Evolutionary conservation across 1,140 invertebrate genomes (phyloP).

Genomic region (Drosophila ercepeae): DNA sequence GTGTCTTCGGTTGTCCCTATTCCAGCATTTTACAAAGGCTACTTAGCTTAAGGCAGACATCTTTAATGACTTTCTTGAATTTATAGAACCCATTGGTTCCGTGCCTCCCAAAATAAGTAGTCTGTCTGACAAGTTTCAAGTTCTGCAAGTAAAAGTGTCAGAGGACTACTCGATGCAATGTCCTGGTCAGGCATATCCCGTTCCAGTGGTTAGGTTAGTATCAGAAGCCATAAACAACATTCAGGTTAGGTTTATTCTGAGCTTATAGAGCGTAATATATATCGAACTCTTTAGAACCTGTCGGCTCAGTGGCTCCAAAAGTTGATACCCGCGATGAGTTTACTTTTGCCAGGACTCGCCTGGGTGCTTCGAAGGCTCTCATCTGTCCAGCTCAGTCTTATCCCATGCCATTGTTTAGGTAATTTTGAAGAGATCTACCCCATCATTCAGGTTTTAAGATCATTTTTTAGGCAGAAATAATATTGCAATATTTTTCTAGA

Average conservation of each 20-base stretch:
- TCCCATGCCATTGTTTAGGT: slow-evolving; percentile 87
- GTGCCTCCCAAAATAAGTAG: slow-evolving; percentile 88
- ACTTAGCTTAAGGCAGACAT: neutral
- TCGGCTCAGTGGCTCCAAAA: slow-evolving; percentile 89
- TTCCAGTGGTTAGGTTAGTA: slow-evolving; percentile 87
- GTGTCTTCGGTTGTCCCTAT: neutral
- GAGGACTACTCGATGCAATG: slow-evolving; percentile 87
- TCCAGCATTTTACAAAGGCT: neutral
- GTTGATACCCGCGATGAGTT: slow-evolving; percentile 85
- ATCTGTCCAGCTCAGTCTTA: slow-evolving; percentile 88
- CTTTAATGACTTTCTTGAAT: slow-evolving; percentile 15
- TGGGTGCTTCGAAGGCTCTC: slow-evolving; percentile 85
- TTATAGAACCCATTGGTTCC: slow-evolving; percentile 88
- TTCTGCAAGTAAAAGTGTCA: slow-evolving; percentile 84
- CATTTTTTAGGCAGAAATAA: neutral
- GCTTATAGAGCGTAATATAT: neutral
- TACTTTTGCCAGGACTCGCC: slow-evolving; percentile 82
- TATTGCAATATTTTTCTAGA: slow-evolving; percentile 82
- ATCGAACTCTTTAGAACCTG: slow-evolving; percentile 85
- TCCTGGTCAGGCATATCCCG: slow-evolving; percentile 88
- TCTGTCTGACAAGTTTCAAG: slow-evolving; percentile 85
- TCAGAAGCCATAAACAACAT: slow-evolving; percentile 31
- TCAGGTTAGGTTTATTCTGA: slow-evolving; percentile 7
- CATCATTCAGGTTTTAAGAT: slow-evolving; percentile 60
- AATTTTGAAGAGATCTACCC: slow-evolving; percentile 11